These are phyloP conservation scores for Calameuta filiformis DNA, from an alignment of 2,888 invertebrate species.

Conservation along the genomic window DNA sequence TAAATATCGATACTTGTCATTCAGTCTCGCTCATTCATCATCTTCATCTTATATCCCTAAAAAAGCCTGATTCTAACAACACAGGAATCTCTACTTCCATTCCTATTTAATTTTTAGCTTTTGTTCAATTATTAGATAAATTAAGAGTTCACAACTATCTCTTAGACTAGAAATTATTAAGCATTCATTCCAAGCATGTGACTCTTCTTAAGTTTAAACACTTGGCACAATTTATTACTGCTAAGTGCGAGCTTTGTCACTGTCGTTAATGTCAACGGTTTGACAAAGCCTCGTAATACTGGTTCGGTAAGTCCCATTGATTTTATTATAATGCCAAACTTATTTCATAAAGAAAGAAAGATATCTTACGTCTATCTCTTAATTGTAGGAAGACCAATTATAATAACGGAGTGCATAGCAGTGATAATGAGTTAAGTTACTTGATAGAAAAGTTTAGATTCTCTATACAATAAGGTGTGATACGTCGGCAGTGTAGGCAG, in stretches of 20 bases:
- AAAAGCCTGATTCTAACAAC: neutral
- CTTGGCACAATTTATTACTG: conserved; percentile 2
- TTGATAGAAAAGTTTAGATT: conserved; percentile 10
- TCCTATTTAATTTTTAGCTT: neutral
- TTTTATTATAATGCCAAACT: neutral
- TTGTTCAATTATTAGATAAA: neutral
- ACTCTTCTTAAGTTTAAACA: neutral
- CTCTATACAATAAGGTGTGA: conserved; percentile 81
- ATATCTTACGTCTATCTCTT: neutral
- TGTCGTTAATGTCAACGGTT: neutral
- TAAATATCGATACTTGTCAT: neutral
- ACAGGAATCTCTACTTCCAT: neutral
- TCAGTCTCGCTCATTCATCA: neutral
- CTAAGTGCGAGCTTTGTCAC: neutral
- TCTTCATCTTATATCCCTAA: neutral
- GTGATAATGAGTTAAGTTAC: neutral
- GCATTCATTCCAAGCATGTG: neutral
- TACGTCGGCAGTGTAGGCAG: conserved; percentile 83
- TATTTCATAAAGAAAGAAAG: neutral
- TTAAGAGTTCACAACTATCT: neutral
- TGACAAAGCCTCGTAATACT: conserved; percentile 14
- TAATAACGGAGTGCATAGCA: neutral
- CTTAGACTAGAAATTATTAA: neutral
- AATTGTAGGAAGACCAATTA: neutral
- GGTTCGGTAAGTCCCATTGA: conserved; percentile 16